phyloP scores from a whole-genome alignment of 2,888 invertebrate species.

The Athalia cordata region DNA sequence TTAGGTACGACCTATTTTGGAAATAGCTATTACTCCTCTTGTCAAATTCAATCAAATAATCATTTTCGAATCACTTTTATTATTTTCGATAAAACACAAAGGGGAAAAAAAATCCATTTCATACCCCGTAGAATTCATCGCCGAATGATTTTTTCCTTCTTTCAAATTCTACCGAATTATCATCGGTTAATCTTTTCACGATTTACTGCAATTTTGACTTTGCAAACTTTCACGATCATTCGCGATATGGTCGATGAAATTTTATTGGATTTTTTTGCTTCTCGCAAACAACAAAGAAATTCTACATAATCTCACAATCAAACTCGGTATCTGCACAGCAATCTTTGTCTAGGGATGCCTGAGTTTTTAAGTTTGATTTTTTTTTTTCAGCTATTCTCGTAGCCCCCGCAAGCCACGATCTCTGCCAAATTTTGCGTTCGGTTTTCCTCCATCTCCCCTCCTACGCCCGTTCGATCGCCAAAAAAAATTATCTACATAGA shows the following conservation, averaged over 20 bases:
- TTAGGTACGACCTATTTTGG: constrained; percentile 55
- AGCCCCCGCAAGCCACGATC: neutral
- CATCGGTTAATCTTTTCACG: neutral
- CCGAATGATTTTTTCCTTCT: neutral
- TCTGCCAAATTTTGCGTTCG: constrained; percentile 21
- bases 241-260: neutral
- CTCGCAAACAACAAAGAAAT: neutral
- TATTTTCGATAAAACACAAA: no score
- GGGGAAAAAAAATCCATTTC: no score
- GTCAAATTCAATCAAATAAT: constrained; percentile 7
- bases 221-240: neutral
- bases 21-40: constrained; percentile 47
- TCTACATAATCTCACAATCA: neutral
- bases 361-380: neutral
- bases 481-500: neutral
- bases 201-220: neutral
- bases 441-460: neutral
- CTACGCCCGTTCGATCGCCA: neutral
- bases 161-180: neutral
- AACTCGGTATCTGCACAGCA: neutral
- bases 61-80: neutral
- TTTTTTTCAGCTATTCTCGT: constrained; percentile 21
- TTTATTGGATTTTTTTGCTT: neutral
- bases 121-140: no score
- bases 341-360: neutral